Percentiles rank a stretch among this genome's conserved stretches.
Conservation (phyloP, 2,888 invertebrate genomes). For the Crossocerus cetratus region DNA sequence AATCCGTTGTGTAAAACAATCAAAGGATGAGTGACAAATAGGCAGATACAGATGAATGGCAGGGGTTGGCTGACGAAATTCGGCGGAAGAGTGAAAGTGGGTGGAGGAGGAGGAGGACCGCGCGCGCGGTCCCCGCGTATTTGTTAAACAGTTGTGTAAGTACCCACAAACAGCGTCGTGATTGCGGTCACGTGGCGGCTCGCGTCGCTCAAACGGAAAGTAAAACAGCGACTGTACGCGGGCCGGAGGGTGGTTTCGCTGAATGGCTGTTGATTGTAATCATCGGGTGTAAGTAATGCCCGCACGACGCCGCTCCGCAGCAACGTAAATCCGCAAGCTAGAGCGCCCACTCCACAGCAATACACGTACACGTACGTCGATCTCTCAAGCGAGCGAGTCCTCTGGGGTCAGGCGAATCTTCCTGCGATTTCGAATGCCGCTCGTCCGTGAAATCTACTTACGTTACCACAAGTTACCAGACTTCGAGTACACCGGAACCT, state of each 20-base stretch:
- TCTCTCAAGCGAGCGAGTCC: slow-evolving; percentile 6
- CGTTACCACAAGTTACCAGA: slow-evolving; percentile 3
- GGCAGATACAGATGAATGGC: background rate
- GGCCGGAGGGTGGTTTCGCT: slow-evolving; percentile 71
- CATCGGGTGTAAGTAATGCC: slow-evolving; percentile 75
- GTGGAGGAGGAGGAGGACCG: background rate
- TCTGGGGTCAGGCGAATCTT: slow-evolving; percentile 16
- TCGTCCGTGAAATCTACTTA: slow-evolving; percentile 33
- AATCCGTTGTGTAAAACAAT: no score
- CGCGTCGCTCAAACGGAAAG: slow-evolving; percentile 70
- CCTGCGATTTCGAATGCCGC: slow-evolving; percentile 8
- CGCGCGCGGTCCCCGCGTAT: slow-evolving; percentile 44
- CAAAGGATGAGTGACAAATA: no score
- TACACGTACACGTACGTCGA: slow-evolving; percentile 22
- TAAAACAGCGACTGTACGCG: slow-evolving; percentile 68
- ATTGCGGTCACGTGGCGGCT: slow-evolving; percentile 76
- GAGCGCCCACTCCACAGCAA: no score
- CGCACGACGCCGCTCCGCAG: slow-evolving; percentile 59
- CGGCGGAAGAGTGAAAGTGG: slow-evolving; percentile 24
- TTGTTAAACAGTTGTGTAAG: slow-evolving; percentile 73
- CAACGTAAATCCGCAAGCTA: slow-evolving; percentile 47
- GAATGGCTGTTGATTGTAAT: slow-evolving; percentile 76
- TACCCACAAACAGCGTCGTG: slow-evolving; percentile 72
- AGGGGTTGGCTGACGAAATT: slow-evolving; percentile 32
- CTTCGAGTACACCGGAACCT: background rate